Conservation (phyloP, 2,888 invertebrate genomes). For the Tetanocera ferruginea region DNA sequence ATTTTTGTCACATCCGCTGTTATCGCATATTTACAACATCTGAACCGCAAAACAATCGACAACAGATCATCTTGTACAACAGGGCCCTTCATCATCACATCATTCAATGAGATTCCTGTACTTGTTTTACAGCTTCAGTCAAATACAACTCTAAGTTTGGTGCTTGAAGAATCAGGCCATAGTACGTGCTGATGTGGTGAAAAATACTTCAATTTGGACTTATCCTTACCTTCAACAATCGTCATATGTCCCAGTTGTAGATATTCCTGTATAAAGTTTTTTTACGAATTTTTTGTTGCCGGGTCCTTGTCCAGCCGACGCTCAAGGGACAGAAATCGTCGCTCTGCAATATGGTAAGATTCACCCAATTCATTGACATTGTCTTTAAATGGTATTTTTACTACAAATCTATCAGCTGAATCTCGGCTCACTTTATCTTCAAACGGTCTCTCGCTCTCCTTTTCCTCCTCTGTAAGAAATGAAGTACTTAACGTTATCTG, state of each 20-base stretch:
- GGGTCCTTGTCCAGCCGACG: constrained; percentile 5
- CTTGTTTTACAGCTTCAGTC: no score
- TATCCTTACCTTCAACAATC: constrained; percentile 4
- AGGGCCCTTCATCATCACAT: no score
- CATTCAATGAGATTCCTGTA: no score
- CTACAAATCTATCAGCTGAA: no score
- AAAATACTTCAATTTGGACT: constrained; percentile 13
- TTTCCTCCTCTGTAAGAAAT: constrained; percentile 27
- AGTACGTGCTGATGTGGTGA: constrained; percentile 34
- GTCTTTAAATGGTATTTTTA: no score
- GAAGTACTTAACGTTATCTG: neutral
- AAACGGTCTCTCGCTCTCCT: constrained; percentile 25
- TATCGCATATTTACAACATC: constrained; percentile 34
- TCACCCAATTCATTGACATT: neutral
- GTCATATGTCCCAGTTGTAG: constrained; percentile 24
- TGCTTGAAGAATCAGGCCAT: no score
- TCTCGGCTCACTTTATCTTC: constrained; percentile 15
- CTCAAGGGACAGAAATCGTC: constrained; percentile 22
- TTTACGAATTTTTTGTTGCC: constrained; percentile 23
- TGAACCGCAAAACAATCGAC: constrained; percentile 40
- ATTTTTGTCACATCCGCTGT: constrained; percentile 47
- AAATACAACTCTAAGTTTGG: no score
- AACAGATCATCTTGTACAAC: no score
- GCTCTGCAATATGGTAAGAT: constrained; percentile 5
- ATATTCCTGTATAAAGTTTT: constrained; percentile 25